phyloP scores from a whole-genome alignment of 2,113 vertebrate species.

The Bubo bubo region DNA sequence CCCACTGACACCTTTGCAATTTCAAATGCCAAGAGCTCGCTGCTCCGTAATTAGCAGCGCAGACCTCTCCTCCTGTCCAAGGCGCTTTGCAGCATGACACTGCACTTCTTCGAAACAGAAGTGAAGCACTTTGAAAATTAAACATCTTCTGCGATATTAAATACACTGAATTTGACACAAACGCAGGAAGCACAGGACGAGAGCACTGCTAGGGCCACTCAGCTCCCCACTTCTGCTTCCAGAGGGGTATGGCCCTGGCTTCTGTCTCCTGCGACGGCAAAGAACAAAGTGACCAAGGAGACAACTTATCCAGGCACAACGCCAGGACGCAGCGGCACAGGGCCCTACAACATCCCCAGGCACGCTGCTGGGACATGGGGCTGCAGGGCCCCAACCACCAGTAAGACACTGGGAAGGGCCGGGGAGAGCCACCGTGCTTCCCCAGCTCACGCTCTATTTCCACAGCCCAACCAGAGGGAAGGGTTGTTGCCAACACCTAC shows the following conservation, averaged over 20 bases:
- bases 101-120: background rate
- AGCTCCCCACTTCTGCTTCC: background rate
- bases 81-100: background rate
- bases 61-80: background rate
- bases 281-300: background rate
- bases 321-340: rapidly evolving
- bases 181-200: rapidly evolving
- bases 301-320: rapidly evolving
- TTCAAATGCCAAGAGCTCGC: background rate
- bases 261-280: rapidly evolving
- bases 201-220: rapidly evolving
- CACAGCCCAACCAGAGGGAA: background rate
- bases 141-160: background rate
- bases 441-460: background rate
- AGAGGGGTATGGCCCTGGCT: background rate
- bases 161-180: background rate
- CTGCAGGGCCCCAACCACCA: background rate
- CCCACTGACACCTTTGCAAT: background rate
- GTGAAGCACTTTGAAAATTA: background rate
- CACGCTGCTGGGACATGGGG: rapidly evolving
- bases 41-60: background rate
- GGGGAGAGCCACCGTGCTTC: background rate
- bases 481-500: rapidly evolving
- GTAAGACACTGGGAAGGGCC: rapidly evolving
- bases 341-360: too few species aligned